phyloP scores from a whole-genome alignment of 1,140 invertebrate species.

The Ceratina australensis region DNA sequence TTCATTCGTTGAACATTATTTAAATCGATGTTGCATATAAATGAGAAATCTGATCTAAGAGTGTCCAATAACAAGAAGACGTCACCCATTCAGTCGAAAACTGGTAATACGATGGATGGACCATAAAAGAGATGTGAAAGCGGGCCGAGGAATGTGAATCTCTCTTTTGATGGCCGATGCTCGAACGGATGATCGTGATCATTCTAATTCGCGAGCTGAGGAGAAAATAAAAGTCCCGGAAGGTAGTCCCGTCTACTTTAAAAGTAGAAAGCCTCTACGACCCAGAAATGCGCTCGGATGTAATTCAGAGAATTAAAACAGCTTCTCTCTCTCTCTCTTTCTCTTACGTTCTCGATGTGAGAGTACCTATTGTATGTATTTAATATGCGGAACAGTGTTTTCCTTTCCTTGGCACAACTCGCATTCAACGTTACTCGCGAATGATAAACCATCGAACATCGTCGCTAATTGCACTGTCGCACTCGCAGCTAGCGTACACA shows the following conservation, averaged over 20 bases:
- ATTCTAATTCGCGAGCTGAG: constrained; percentile 20
- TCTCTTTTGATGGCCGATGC: background rate
- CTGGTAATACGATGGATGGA: background rate
- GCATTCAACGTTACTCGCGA: constrained; percentile 9
- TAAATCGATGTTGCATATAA: too few species aligned
- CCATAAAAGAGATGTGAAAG: constrained; percentile 62
- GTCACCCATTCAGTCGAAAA: constrained; percentile 31
- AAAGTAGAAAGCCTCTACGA: constrained; percentile 40
- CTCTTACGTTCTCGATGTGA: too few species aligned
- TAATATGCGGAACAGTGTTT: constrained; percentile 20
- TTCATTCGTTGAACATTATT: too few species aligned
- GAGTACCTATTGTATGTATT: constrained; percentile 1
- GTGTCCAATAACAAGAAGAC: background rate
- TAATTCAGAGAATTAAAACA: constrained; percentile 16
- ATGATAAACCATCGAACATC: constrained; percentile 26
- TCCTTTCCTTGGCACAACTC: background rate
- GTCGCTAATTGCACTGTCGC: constrained; percentile 15
- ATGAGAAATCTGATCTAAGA: background rate
- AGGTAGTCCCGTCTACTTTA: background rate
- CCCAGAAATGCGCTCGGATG: constrained; percentile 27
- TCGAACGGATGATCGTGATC: constrained; percentile 13
- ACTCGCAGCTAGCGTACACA: background rate
- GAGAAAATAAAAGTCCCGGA: constrained; percentile 39
- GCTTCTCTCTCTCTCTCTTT: background rate
- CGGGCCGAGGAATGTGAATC: constrained; percentile 54